Base-by-base conservation (phyloP, 2,888 invertebrate genomes). In the Folsomia candida region DNA sequence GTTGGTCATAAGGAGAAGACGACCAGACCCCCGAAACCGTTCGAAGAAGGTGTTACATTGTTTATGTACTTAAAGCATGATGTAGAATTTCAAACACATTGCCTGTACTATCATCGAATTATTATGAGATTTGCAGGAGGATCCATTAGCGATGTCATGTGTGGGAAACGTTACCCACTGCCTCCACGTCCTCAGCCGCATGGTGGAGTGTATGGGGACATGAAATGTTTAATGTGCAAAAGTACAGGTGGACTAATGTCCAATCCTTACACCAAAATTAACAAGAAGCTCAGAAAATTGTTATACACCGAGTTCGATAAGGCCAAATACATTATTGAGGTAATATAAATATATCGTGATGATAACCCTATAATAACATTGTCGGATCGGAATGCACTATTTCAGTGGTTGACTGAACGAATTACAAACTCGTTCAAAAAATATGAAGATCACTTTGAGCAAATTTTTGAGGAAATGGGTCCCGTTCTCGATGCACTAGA, bases 151-250 rank as follows among this genome's bases (percentile, higher is more conserved):
- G 76, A 77, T 69, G 78, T 78, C 4, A 70, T 77, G 37, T 79
- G 79, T 61, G 75, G 77, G 11, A 73, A 75, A 27, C 70, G 64
- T n/a, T 78, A 70, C 61, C 79, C 79, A 6, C 65, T 79, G 2
- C 76, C 78, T 1, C 78, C 79, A n/a, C 67, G 79, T 18, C 79
- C 79, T 9, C 73, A 70, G 25, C 76, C 74, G n/a, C 78, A 78
- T 29, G 76, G 72, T 2, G 51, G 77, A 37, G 75, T 79, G 29
- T 77, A 69, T 37, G 79, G 75, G n/a, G 71, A 79, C 61, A 24
- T 61, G 11, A 75, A 72, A 60, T 78, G 78, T 59, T 70, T 74
- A 11, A 3, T 61, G n/a, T 79, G 79, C 57, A 69, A 67, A 20
- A 67, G 73, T 6, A 67, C 59, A 20, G 77, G 75, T 27, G 74